Evolutionary conservation across 2,797 vertebrate genomes (phyloP).

Genomic region (Gobio occitaniae): DNA sequence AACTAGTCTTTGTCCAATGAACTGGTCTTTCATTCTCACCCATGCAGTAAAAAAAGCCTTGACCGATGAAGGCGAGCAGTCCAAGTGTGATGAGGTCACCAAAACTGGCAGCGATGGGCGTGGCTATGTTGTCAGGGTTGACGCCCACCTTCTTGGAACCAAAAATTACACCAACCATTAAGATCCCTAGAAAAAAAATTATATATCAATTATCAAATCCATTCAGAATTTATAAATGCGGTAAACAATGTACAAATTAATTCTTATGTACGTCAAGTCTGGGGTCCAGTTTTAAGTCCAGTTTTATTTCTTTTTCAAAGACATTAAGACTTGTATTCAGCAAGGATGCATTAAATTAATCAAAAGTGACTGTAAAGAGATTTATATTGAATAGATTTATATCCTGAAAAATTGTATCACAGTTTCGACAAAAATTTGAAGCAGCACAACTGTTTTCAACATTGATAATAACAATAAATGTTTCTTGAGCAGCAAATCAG

Average conservation of each 20-base stretch:
- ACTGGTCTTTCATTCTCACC: slow-evolving; percentile 72
- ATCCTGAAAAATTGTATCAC: too few relatives aligned
- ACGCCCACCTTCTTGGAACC: slow-evolving; percentile 91
- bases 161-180: slow-evolving; percentile 94
- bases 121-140: slow-evolving; percentile 95
- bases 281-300: not conserved
- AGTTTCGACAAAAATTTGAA: too few relatives aligned
- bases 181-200: slow-evolving; percentile 77
- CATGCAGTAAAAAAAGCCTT: slow-evolving; percentile 86
- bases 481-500: too few relatives aligned
- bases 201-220: not conserved
- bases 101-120: slow-evolving; percentile 93
- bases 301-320: too few relatives aligned
- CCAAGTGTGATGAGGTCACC: slow-evolving; percentile 94
- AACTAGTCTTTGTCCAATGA: not conserved
- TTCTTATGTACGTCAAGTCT: not conserved
- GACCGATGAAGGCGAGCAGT: slow-evolving; percentile 89
- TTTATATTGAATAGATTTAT: too few relatives aligned
- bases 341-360: too few relatives aligned
- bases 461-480: too few relatives aligned
- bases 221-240: not conserved
- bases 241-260: rapidly evolving
- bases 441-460: too few relatives aligned
- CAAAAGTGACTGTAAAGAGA: too few relatives aligned
- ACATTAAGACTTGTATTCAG: too few relatives aligned